These are phyloP conservation scores for Myocastor coypus DNA, from an alignment of 2,113 vertebrate genomes.

Conservation along the genomic window DNA sequence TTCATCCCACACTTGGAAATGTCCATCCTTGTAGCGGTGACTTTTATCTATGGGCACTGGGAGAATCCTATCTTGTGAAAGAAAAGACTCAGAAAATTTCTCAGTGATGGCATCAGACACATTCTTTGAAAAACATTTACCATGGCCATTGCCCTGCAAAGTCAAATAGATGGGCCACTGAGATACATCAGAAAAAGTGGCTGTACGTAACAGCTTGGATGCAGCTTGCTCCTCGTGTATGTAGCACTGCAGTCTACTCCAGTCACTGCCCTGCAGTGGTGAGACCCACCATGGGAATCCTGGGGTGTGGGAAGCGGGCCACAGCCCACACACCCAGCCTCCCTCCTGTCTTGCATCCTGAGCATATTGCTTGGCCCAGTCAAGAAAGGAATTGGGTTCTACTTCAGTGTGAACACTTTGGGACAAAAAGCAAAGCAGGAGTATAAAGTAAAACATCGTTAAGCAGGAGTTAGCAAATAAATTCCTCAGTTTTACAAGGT, in stretches of 20 bases:
- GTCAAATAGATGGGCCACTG: background rate
- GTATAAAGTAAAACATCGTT: background rate
- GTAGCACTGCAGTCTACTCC: background rate
- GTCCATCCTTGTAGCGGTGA: background rate
- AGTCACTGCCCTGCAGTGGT: background rate
- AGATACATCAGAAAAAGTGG: background rate
- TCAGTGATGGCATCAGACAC: background rate
- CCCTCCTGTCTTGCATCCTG: background rate
- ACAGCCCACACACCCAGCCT: background rate
- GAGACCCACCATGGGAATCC: background rate
- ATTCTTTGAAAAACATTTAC: background rate
- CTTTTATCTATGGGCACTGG: no score
- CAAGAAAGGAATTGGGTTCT: background rate
- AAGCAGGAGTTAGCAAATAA: background rate
- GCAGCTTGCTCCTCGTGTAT: background rate
- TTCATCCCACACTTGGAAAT: background rate
- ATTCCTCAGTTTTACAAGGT: background rate
- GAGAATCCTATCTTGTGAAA: background rate
- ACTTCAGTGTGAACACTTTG: background rate
- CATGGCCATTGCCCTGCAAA: background rate
- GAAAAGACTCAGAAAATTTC: background rate
- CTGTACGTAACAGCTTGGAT: background rate
- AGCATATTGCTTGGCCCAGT: background rate
- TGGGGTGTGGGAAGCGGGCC: background rate
- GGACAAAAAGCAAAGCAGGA: background rate